Evolutionary conservation across 2,113 vertebrate species (phyloP), one percentile per base, ranked within the genome.

Genomic region (Protomyctophum bolini): DNA sequence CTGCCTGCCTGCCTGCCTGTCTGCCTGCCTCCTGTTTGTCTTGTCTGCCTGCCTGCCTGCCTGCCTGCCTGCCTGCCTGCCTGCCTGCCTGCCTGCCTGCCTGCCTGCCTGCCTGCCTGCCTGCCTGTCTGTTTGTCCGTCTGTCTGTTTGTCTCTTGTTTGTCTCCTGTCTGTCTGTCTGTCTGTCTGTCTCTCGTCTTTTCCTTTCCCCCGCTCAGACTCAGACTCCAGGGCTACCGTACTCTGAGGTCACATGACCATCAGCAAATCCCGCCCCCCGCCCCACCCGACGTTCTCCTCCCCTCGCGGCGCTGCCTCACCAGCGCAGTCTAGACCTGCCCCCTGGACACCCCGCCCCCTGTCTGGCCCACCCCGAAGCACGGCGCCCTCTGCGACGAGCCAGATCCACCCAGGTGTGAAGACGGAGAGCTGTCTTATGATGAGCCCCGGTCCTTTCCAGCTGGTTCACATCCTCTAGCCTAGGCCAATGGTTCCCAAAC

Each of bases 201-300:
- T 60, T 12, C 46, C 61, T 66, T 52, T 68, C 45, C 60, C 69
- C 54, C 48, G 12, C 59, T 62, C 55, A 48, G 59, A 58, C 58
- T 46, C 65, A 97, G 96, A 89, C 92, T 94, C 88, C 92, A 93
- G 88, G 94, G 92, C 80, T 93, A 94, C 91, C 85, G 75, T 94
- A 94, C 94, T 88, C 94, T 93, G 94, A 94, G 93, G 94, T 95
- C 94, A 96, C 95, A 93, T 96, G 94, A 97, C 92, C 88, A 94
- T 92, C 94, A 95, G 91, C 93, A 93, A 90, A 85, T 88, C 91
- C 91, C 85, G 81, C 82, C 90, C 92, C 92, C 92, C 85, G 72
- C 91, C 92, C 90, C 95, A 88, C 90, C 95, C 80, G 91, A 94
- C 89, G 95, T 95, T 85, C 90, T 96, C 88, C 80, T 95, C 80